Conservation (phyloP, 2,113 vertebrate species). For the Sisor rabdophorus region DNA sequence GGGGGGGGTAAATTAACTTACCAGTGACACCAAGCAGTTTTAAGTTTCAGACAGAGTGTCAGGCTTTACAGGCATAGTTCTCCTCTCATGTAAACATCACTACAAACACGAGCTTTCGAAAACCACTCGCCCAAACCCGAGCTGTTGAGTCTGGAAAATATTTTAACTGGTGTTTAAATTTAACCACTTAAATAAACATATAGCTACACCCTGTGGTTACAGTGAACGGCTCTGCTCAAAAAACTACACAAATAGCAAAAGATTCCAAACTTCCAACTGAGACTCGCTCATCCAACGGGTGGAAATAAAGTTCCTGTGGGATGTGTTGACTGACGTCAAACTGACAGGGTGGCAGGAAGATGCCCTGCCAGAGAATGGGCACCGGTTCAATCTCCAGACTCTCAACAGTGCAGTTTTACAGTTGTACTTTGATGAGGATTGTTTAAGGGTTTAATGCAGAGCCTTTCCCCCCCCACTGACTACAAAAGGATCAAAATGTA, state of each 20-base stretch:
- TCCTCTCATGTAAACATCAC: background rate
- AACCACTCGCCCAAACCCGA: background rate
- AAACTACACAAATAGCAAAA: background rate
- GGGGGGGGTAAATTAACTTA: background rate
- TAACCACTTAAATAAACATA: background rate
- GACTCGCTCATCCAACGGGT: background rate
- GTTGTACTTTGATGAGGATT: background rate
- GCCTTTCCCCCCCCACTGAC: background rate
- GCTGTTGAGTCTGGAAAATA: background rate
- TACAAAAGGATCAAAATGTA: no score
- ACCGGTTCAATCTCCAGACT: background rate
- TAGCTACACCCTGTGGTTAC: slow-evolving; percentile 1
- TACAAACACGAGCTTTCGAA: background rate
- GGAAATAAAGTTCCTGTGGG: background rate
- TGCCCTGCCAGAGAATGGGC: background rate
- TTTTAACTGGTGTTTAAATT: background rate
- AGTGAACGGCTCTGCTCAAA: background rate
- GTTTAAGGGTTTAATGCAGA: background rate
- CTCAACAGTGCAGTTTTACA: background rate
- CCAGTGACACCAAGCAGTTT: background rate
- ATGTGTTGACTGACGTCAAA: background rate
- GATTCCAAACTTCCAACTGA: background rate
- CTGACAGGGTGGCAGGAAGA: background rate
- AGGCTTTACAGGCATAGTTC: background rate
- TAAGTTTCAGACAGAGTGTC: background rate